Evolutionary conservation across 1,140 invertebrate genomes (phyloP), one percentile per base, ranked within the genome.

Genomic region (Heliothis virescens): DNA sequence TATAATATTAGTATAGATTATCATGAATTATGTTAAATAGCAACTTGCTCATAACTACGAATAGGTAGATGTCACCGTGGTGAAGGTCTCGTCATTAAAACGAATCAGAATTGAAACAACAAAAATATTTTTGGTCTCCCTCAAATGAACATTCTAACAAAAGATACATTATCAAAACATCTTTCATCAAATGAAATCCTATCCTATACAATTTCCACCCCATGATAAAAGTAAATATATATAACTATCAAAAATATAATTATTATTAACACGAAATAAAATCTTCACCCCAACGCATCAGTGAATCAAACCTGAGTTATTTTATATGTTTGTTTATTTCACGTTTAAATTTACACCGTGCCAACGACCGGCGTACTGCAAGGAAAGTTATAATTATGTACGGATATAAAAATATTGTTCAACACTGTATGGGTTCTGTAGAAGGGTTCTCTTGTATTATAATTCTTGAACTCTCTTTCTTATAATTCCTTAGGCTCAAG

Each of bases 291-390:
- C 86, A 57, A 76, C 74, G 52, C 55, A 77, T 74, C 82, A 79
- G 79, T 87, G 87, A 89, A 91, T 91, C 86, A 90, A 92, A 87
- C 78, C 79, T 72, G 85, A 82, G 86, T 87, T 89, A 91, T 91
- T 92, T 92, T 90, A 92, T 90, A 91, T 84, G 83, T 72, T 78
- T 92, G 92, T 93, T 91, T 92, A 91, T 92, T 90, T 89, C 88
- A 91, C 88, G 92, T 91, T 91, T 93, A 94, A 93, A 92, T 94
- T 92, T 92, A 92, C 87, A 91, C 89, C 80, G 77, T 85, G 91
- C 78, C 92, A 93, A 92, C 87, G 92, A 93, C 89, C 85, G 85
- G 72, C 29, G 67, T 73, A 82, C 83, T 78, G 85, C 55, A 82
- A 82, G 75, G 76, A 81, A 63, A 79, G 79, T 82, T 86, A 85